A percentile compares a stretch with the other conserved stretches of the same genome.
These are phyloP conservation scores for Scolopax rusticola DNA, from an alignment of 2,797 vertebrate species.

Conservation along the genomic window DNA sequence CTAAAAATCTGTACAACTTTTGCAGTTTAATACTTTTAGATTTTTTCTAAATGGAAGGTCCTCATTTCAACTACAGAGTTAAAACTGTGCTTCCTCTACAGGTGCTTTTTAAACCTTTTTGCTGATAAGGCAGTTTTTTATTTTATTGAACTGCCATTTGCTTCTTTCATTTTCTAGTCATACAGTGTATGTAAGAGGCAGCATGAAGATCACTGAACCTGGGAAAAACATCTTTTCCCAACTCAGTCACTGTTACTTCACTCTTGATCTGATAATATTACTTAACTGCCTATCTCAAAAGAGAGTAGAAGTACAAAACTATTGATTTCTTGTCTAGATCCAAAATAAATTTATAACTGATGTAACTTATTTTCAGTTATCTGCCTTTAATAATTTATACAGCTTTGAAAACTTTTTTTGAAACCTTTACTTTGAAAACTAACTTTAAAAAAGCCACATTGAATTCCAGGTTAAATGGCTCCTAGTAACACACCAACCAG, in stretches of 20 bases:
- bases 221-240: background rate
- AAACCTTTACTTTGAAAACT: constrained; percentile 4
- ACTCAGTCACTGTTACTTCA: background rate
- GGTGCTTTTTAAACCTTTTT: background rate
- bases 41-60: background rate
- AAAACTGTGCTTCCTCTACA: background rate
- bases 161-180: background rate
- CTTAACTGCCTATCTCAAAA: background rate
- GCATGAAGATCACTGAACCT: background rate
- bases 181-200: background rate
- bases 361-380: background rate
- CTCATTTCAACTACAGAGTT: background rate
- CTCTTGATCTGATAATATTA: background rate
- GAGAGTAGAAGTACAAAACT: background rate
- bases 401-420: too few relatives aligned
- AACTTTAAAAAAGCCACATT: background rate
- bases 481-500: background rate
- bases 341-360: background rate
- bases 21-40: background rate
- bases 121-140: background rate
- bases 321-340: background rate
- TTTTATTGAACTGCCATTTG: background rate
- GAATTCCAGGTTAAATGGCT: background rate
- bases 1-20: background rate
- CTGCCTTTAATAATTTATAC: background rate